Evolutionary conservation across 2,888 invertebrate genomes (phyloP).

Genomic region (Caenorhabditis sp.): DNA sequence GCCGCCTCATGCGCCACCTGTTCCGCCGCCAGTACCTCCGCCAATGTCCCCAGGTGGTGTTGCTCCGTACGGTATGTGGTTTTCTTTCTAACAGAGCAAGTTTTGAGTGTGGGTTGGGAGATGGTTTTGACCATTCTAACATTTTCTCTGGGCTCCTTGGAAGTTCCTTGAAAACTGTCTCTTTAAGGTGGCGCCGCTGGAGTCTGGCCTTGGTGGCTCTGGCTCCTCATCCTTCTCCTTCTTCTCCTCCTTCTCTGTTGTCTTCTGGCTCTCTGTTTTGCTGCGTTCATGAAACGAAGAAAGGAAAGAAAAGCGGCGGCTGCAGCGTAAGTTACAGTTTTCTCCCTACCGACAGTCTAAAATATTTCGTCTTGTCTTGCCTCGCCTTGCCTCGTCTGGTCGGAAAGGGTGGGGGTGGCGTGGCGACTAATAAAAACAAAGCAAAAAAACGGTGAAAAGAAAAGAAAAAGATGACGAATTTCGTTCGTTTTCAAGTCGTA

Average conservation of each 20-base stretch:
- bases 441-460: no score
- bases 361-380: no score
- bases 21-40: constrained; percentile 36
- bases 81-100: no score
- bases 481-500: constrained; percentile 14
- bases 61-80: constrained; percentile 14
- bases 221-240: constrained; percentile 74
- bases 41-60: constrained; percentile 35
- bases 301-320: constrained; percentile 31
- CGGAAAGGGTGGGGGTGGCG: no score
- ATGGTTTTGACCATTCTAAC: background rate
- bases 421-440: constrained; percentile 36
- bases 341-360: no score
- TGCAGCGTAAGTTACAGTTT: constrained; percentile 55
- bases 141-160: background rate
- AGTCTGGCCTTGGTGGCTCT: constrained; percentile 76
- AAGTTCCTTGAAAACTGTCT: background rate
- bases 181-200: constrained; percentile 40
- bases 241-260: constrained; percentile 74
- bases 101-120: background rate
- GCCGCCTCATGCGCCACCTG: constrained; percentile 45
- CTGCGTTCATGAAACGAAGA: constrained; percentile 48
- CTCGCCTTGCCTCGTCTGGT: no score
- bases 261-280: constrained; percentile 68
- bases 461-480: constrained; percentile 9